Evolutionary conservation across 2,113 vertebrate genomes (phyloP).

Genomic region (Chlorodrepanis virens): DNA sequence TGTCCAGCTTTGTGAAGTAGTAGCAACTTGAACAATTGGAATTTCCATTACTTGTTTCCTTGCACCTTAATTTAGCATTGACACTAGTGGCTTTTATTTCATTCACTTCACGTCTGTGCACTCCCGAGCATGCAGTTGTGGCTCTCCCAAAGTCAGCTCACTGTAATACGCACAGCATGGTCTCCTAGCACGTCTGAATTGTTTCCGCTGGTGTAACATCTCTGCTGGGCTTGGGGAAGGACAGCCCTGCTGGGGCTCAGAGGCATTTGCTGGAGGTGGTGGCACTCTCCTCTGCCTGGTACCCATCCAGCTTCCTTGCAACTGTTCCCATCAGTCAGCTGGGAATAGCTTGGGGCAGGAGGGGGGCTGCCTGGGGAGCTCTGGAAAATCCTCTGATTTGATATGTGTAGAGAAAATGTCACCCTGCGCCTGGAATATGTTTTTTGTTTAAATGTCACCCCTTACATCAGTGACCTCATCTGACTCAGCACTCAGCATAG

Average conservation of each 20-base stretch:
- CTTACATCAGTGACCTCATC: neutral
- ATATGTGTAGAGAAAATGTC: constrained; percentile 26
- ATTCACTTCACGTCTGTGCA: neutral
- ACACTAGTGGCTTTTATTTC: neutral
- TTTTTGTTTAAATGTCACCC: constrained; percentile 11
- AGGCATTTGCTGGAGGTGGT: neutral
- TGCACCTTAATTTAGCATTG: constrained; percentile 5
- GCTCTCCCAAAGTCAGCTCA: neutral
- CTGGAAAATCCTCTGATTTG: neutral
- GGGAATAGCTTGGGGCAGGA: neutral
- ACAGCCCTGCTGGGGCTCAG: neutral
- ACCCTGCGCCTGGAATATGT: neutral
- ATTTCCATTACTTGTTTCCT: constrained; percentile 52
- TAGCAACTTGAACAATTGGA: neutral
- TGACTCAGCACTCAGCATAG: constrained; percentile 9
- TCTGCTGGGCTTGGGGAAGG: neutral
- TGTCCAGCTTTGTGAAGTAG: neutral
- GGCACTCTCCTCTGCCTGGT: neutral
- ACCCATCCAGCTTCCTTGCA: neutral
- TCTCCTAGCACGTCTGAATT: neutral
- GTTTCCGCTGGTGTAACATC: neutral
- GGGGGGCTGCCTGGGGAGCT: neutral
- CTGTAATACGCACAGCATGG: neutral
- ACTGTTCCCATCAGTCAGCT: constrained; percentile 27
- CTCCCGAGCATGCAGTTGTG: neutral